phyloP scores from a whole-genome alignment of 2,113 vertebrate genomes.

The Ceyx margarethae region DNA sequence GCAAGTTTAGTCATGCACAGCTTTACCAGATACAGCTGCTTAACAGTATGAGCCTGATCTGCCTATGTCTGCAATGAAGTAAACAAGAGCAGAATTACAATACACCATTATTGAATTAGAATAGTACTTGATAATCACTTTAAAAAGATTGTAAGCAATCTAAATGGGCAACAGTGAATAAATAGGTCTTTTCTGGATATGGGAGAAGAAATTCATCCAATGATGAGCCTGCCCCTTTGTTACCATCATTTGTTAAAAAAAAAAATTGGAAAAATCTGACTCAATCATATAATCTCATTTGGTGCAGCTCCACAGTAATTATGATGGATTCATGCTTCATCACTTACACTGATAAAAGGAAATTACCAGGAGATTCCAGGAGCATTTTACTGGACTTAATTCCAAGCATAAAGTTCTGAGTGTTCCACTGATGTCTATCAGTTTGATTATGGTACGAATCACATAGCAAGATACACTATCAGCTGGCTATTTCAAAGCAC shows the following conservation, averaged over 20 bases:
- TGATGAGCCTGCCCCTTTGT: background rate
- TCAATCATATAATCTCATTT: background rate
- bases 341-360: slow-evolving; percentile 17
- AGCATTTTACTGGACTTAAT: slow-evolving; percentile 10
- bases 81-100: background rate
- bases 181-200: background rate
- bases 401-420: background rate
- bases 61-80: background rate
- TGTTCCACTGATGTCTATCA: background rate
- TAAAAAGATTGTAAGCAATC: background rate
- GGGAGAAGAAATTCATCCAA: background rate
- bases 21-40: background rate
- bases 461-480: background rate
- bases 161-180: background rate
- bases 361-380: slow-evolving; percentile 6
- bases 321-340: background rate
- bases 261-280: background rate
- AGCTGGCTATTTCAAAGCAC: background rate
- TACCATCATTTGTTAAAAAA: background rate
- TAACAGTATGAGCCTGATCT: background rate
- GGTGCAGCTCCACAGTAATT: background rate
- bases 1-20: background rate
- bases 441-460: slow-evolving; percentile 5
- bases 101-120: background rate
- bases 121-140: background rate